Evolutionary conservation across 2,888 invertebrate species (phyloP).

Genomic region (Agrochola lychnidis): DNA sequence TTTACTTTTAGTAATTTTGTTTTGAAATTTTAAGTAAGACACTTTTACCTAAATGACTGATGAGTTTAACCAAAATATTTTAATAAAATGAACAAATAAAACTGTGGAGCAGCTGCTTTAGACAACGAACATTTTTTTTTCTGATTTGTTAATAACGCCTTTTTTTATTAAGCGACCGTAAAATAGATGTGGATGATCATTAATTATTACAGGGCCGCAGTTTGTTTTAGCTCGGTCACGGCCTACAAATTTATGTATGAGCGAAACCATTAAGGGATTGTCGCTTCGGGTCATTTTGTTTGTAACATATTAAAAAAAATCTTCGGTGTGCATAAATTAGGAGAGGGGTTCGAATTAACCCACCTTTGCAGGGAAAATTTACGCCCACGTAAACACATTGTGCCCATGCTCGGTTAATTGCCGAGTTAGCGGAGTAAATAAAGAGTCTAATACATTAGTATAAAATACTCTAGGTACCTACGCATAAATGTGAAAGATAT

Average conservation of each 20-base stretch:
- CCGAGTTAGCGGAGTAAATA: conserved; percentile 44
- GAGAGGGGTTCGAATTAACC: conserved; percentile 54
- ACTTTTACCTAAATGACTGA: conserved; percentile 59
- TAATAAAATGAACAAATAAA: conserved; percentile 51
- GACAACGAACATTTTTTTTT: conserved; percentile 72
- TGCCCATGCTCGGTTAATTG: conserved; percentile 48
- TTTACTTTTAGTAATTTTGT: conserved; percentile 38
- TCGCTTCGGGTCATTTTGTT: conserved; percentile 82
- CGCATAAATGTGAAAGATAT: neutral
- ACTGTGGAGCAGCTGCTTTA: conserved; percentile 79
- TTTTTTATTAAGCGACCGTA: conserved; percentile 84
- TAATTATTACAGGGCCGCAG: conserved; percentile 85
- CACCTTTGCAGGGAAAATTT: conserved; percentile 56
- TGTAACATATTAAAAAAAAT: conserved; percentile 66
- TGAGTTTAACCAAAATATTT: conserved; percentile 55
- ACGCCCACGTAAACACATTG: conserved; percentile 61
- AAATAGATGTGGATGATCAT: conserved; percentile 87
- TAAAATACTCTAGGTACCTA: conserved; percentile 15
- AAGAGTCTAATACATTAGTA: conserved; percentile 28
- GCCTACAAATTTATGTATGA: conserved; percentile 87
- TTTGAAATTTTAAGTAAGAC: conserved; percentile 43
- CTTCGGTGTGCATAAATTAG: conserved; percentile 64
- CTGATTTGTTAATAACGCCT: conserved; percentile 83
- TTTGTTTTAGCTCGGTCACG: conserved; percentile 88
- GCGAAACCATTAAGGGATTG: conserved; percentile 86